phyloP scores from a whole-genome alignment of 2,113 vertebrate genomes.

The Pelobates fuscus region DNA sequence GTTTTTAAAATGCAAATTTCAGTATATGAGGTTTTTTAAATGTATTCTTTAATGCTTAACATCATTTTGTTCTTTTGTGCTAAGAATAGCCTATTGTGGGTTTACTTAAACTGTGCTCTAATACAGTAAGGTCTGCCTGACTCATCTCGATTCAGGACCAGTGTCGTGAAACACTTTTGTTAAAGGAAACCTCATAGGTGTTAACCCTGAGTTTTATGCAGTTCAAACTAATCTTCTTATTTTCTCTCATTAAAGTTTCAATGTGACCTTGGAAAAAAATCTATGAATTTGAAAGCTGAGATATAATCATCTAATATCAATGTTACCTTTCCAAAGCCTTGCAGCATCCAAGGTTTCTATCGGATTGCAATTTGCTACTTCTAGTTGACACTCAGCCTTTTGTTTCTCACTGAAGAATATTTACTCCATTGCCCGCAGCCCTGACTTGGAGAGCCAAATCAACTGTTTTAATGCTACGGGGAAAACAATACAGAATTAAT shows the following conservation, averaged over 20 bases:
- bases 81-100: background rate
- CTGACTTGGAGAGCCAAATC: no score
- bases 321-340: background rate
- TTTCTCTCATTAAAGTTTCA: background rate
- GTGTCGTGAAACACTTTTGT: background rate
- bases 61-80: background rate
- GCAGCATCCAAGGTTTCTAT: background rate
- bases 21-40: no score
- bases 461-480: no score
- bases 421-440: no score
- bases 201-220: background rate
- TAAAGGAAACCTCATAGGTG: background rate
- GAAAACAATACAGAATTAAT: no score
- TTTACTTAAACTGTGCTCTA: background rate
- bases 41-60: background rate
- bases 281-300: background rate
- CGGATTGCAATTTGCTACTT: no score
- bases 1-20: no score
- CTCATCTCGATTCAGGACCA: background rate
- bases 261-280: background rate
- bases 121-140: background rate
- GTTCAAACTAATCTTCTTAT: background rate
- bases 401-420: no score
- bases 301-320: background rate
- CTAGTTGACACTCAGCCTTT: no score